phyloP scores from a whole-genome alignment of 2,888 invertebrate genomes.

The Zhengitettix transpicula region DNA sequence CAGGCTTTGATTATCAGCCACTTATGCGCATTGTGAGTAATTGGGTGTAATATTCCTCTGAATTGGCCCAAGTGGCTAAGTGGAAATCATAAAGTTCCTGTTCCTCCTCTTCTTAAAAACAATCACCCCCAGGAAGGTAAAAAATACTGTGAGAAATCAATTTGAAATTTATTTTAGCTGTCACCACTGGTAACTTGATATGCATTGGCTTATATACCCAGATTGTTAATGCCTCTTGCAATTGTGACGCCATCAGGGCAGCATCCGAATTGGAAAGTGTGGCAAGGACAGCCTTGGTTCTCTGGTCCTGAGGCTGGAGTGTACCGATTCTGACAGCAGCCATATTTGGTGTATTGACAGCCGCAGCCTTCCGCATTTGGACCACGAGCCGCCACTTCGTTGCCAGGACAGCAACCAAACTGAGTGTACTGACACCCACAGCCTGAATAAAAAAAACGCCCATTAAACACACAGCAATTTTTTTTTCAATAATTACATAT shows the following conservation, averaged over 20 bases:
- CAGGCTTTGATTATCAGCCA: too few species aligned
- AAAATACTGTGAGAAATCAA: too few species aligned
- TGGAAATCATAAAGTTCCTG: too few species aligned
- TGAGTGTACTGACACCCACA: slow-evolving; percentile 63
- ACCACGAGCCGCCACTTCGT: slow-evolving; percentile 60
- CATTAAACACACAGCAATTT: background rate
- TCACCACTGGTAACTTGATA: too few species aligned
- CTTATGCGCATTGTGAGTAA: too few species aligned
- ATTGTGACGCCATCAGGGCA: slow-evolving; percentile 66
- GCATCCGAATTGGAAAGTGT: slow-evolving; percentile 78
- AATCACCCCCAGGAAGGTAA: too few species aligned
- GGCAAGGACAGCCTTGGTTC: slow-evolving; percentile 67
- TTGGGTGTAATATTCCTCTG: too few species aligned
- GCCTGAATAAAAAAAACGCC: slow-evolving; percentile 26
- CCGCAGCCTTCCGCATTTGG: slow-evolving; percentile 64
- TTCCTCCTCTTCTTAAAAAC: too few species aligned
- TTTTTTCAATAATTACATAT: background rate
- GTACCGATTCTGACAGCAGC: slow-evolving; percentile 72
- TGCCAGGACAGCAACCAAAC: slow-evolving; percentile 78
- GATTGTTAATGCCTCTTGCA: slow-evolving; percentile 54
- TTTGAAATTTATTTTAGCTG: too few species aligned
- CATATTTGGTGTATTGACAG: slow-evolving; percentile 53
- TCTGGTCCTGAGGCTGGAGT: slow-evolving; percentile 62
- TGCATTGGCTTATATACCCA: slow-evolving; percentile 29
- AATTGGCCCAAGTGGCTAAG: too few species aligned